Conservation (phyloP, 2,888 invertebrate genomes). For the Oxyscelio sp. region DNA sequence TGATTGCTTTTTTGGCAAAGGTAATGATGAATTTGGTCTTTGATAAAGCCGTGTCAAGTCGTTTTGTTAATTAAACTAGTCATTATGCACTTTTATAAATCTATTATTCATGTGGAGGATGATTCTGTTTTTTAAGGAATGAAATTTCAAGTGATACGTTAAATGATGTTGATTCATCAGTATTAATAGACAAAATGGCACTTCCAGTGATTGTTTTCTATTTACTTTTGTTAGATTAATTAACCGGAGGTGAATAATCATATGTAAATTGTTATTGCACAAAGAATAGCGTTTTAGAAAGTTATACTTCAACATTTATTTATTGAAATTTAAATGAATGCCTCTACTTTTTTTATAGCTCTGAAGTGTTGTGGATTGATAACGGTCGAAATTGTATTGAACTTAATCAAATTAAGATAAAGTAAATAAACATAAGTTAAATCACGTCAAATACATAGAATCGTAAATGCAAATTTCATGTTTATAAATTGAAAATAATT, state of each 20-base stretch:
- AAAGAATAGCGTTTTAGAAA: neutral
- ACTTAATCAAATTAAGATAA: too few relatives aligned
- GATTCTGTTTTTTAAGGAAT: neutral
- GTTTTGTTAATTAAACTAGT: conserved; percentile 4
- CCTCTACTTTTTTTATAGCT: neutral
- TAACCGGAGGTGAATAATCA: neutral
- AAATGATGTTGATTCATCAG: conserved; percentile 32
- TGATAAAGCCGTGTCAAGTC: neutral
- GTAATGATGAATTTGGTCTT: conserved; percentile 27
- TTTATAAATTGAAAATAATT: neutral
- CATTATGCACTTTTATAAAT: conserved; percentile 45
- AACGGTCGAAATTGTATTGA: neutral
- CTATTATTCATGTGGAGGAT: conserved; percentile 35
- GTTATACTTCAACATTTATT: neutral
- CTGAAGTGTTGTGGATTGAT: neutral
- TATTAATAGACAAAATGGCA: conserved; percentile 34
- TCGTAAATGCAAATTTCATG: neutral
- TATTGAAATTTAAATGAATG: neutral
- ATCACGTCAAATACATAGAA: too few relatives aligned
- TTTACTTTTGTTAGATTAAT: neutral
- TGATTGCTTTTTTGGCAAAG: neutral
- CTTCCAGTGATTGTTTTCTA: neutral
- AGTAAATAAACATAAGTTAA: too few relatives aligned
- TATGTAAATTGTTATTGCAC: neutral
- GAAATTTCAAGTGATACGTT: conserved; percentile 16